Evolutionary conservation across 2,888 invertebrate genomes (phyloP).

Genomic region (Linnaemya vulpina): DNA sequence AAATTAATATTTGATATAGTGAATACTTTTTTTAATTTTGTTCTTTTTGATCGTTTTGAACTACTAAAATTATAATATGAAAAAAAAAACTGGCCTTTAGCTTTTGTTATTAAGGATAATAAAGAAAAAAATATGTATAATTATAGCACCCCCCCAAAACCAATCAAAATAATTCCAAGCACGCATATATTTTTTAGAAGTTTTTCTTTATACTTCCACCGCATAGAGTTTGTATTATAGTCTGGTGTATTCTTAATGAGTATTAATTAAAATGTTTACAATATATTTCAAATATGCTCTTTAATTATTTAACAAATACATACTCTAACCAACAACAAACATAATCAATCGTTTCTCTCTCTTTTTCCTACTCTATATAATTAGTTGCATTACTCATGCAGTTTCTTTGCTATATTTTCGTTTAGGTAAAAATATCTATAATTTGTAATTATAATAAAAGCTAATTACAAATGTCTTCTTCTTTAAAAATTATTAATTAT

Average conservation of each 20-base stretch:
- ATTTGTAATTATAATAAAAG: slow-evolving; percentile 20
- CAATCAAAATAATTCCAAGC: slow-evolving; percentile 32
- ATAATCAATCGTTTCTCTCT: slow-evolving; percentile 2
- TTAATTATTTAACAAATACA: slow-evolving; percentile 7
- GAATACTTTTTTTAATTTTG: slow-evolving; percentile 10
- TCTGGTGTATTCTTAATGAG: slow-evolving; percentile 3
- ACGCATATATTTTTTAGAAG: background rate
- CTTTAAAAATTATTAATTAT: background rate
- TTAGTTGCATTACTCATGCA: background rate
- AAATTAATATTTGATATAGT: slow-evolving; percentile 40
- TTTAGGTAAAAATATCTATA: slow-evolving; percentile 2
- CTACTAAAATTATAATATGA: background rate
- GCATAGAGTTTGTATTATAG: background rate
- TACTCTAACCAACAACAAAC: slow-evolving; percentile 15
- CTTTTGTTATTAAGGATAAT: background rate
- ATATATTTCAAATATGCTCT: slow-evolving; percentile 10
- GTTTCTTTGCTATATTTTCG: slow-evolving; percentile 6
- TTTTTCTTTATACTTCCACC: background rate
- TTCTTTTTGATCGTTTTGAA: background rate
- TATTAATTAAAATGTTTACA: slow-evolving; percentile 11
- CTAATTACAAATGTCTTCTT: background rate
- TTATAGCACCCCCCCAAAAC: slow-evolving; percentile 46
- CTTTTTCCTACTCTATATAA: background rate
- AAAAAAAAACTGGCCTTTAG: background rate
- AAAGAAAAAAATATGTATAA: background rate